Evolutionary conservation across 2,113 vertebrate species (phyloP), one percentile per base, ranked within the genome.

Genomic region (Motacilla alba): DNA sequence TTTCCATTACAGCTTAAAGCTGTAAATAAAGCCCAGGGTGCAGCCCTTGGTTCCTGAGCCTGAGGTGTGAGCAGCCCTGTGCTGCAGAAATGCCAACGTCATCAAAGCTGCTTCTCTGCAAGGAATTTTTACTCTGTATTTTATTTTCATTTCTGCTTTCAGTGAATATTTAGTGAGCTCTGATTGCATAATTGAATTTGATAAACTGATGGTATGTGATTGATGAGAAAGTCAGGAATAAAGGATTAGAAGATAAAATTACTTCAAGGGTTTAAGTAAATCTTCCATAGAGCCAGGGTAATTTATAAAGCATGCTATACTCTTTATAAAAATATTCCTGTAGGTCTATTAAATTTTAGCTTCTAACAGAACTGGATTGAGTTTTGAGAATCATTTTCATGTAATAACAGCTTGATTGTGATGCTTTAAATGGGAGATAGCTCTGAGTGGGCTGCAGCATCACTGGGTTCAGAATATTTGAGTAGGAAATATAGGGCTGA

Each of bases 171-270:
- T 94, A 87, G 84, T 73, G 78, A 86, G 58, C 60, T 88, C 93
- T 94, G 94, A 96, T 94, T 96, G 77, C 28, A 30, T 96, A 96
- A 95, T 97, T 95, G 90, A 93, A 94, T 95, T 94, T 95, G 94
- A 90, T 87, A 97, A 96, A 94, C 53, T 77, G 95, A 90, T 93
- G 88, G 55, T 63, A 55, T 76, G 53, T 92, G 72, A 88, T 91
- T 91, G 93, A 92, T 94, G 90, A 93, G 87, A 79, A 93, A 94
- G 87, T 91, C 83, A 90, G 78, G 95, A 93, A 70, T 91, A 92
- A 95, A 90, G 84, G 90, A 95, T 94, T 79, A 93, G 60, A 62
- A 67, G 78, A 89, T 94, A 92, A 88, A 95, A 90, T 95, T 94
- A 83, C 76, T 96, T 93, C 37, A 85, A 85, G 78, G 37, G 56